Evolutionary conservation across 2,888 invertebrate species (phyloP).

Genomic region (Volucella inanis): DNA sequence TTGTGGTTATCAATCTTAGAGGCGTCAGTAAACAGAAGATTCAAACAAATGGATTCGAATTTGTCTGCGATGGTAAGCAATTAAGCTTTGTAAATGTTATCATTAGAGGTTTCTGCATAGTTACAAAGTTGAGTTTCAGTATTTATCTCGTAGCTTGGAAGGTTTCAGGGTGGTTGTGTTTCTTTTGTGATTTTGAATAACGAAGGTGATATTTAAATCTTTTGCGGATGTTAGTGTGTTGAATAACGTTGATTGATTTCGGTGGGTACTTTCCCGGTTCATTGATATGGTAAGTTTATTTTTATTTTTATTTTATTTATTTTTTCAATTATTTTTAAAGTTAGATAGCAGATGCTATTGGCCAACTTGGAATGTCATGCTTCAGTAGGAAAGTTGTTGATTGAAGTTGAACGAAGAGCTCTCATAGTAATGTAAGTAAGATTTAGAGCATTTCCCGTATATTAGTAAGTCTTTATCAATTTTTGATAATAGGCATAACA

Average conservation of each 20-base stretch:
- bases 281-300: not conserved
- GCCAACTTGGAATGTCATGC: too few species aligned
- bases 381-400: too few species aligned
- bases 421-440: too few species aligned
- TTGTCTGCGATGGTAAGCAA: slow-evolving; percentile 10
- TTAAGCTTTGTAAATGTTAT: slow-evolving; percentile 16
- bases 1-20: slow-evolving; percentile 8
- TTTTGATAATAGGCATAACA: too few species aligned
- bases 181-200: not conserved
- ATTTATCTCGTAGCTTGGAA: not conserved
- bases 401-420: too few species aligned
- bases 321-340: too few species aligned
- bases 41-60: slow-evolving; percentile 18
- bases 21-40: slow-evolving; percentile 21
- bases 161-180: slow-evolving; percentile 10
- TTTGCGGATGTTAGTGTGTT: not conserved
- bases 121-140: too few species aligned
- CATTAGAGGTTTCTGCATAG: not conserved
- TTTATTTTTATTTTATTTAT: too few species aligned
- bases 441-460: too few species aligned
- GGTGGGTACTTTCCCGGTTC: not conserved
- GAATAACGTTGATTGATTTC: not conserved
- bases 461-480: too few species aligned
- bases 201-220: not conserved
- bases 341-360: too few species aligned